These are phyloP conservation scores for Agrochola circellaris DNA, from an alignment of 2,888 invertebrate genomes.

Conservation along the genomic window DNA sequence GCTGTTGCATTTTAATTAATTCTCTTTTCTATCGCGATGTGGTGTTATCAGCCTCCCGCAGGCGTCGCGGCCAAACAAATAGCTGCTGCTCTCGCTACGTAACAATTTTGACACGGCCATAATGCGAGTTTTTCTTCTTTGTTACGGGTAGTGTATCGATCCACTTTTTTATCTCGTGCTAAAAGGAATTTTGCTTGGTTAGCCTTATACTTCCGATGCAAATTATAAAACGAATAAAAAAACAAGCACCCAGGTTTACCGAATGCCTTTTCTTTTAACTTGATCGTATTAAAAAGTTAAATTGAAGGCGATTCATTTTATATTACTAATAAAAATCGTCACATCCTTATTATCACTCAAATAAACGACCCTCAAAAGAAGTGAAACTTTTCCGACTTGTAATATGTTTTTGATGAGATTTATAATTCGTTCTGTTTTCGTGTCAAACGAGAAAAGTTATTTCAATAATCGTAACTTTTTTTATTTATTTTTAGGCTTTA, in stretches of 20 bases:
- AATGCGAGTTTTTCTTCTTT: conserved; percentile 78
- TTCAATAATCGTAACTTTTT: conserved; percentile 65
- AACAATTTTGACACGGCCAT: conserved; percentile 84
- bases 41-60: conserved; percentile 86
- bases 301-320: conserved; percentile 64
- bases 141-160: conserved; percentile 65
- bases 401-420: conserved; percentile 74
- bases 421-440: conserved; percentile 71
- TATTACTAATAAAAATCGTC: conserved; percentile 63
- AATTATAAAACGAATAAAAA: conserved; percentile 50
- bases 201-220: conserved; percentile 28
- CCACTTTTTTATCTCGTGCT: conserved; percentile 60
- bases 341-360: conserved; percentile 66
- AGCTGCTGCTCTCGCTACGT: conserved; percentile 81
- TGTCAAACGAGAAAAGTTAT: conserved; percentile 75
- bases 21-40: conserved; percentile 89
- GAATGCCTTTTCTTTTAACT: conserved; percentile 34
- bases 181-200: conserved; percentile 54
- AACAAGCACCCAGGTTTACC: conserved; percentile 11
- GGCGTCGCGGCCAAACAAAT: conserved; percentile 88
- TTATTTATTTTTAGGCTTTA: conserved; percentile 92
- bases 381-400: conserved; percentile 70
- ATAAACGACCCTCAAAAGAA: conserved; percentile 70
- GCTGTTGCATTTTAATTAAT: conserved; percentile 90
- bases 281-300: conserved; percentile 63